Evolutionary conservation across 2,797 vertebrate genomes (phyloP).

Genomic region (Oophaga sylvatica): DNA sequence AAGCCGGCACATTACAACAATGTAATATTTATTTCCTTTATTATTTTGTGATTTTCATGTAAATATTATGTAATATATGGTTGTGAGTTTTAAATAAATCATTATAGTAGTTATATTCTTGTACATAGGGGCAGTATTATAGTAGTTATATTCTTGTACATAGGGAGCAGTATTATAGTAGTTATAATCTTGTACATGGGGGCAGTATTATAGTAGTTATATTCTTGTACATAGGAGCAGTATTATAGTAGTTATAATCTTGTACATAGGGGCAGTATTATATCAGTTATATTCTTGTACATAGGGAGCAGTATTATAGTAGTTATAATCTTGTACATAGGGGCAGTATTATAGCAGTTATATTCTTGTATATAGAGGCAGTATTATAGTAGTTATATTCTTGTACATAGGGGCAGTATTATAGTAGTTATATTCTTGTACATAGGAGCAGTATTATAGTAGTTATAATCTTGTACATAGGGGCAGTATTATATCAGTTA

Average conservation of each 20-base stretch:
- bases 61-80: too few species aligned
- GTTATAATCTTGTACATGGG: not conserved
- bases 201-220: not conserved
- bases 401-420: too few species aligned
- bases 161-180: conserved; percentile 7
- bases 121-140: not conserved
- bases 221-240: not conserved
- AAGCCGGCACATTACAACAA: too few species aligned
- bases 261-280: not conserved
- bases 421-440: conserved; percentile 1
- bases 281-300: not conserved
- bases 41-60: too few species aligned
- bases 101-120: conserved; percentile 11
- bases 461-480: too few species aligned
- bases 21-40: too few species aligned
- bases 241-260: conserved; percentile 2
- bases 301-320: conserved; percentile 6
- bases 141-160: conserved; percentile 7
- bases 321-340: not conserved
- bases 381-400: conserved; percentile 2
- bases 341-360: not conserved
- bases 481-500: too few species aligned
- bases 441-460: too few species aligned
- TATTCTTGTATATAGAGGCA: too few species aligned
- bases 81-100: too few species aligned